Conservation (phyloP, 1,140 invertebrate species). For the Panulirus ornatus region DNA sequence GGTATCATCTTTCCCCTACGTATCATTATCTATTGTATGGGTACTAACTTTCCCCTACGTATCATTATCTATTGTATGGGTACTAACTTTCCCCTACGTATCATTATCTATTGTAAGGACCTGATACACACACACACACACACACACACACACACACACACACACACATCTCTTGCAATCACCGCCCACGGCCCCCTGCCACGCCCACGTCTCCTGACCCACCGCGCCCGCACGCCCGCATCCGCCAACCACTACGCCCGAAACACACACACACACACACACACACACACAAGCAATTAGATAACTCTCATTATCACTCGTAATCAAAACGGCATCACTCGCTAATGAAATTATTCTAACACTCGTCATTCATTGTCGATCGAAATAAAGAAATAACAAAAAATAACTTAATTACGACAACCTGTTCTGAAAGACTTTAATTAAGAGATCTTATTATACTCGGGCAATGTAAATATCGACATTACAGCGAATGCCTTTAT, state of each 20-base stretch:
- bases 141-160: background rate
- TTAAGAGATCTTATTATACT: background rate
- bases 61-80: no score
- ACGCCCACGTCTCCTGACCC: background rate
- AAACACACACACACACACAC: no score
- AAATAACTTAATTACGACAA: background rate
- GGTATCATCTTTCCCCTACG: no score
- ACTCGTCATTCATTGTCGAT: constrained; percentile 1
- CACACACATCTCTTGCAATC: background rate
- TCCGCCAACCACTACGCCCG: no score
- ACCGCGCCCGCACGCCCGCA: background rate
- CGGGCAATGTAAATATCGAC: background rate
- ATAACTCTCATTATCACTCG: background rate
- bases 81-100: no score
- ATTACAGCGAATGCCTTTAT: background rate
- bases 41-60: no score
- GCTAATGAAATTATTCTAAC: constrained; percentile 11
- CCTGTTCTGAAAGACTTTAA: constrained; percentile 7
- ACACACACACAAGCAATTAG: background rate
- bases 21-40: no score
- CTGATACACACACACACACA: background rate
- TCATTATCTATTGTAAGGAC: no score
- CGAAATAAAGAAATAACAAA: background rate
- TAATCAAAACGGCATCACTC: background rate
- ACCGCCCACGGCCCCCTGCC: background rate